Base-by-base conservation (phyloP, 1,140 invertebrate genomes). In the Drosophila micromelanica region DNA sequence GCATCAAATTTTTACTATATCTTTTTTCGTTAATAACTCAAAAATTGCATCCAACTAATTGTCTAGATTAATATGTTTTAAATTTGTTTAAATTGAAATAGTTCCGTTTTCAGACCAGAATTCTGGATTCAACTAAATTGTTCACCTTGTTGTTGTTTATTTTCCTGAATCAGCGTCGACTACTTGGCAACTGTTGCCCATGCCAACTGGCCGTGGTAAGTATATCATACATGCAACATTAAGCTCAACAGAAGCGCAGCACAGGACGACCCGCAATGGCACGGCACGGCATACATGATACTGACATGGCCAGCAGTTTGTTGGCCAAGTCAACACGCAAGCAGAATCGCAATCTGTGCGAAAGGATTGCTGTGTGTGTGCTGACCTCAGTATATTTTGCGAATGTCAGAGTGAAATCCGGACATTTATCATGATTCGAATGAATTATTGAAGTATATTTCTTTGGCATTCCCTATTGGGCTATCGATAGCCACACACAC, bases 381-480 rank as follows among this genome's bases (percentile, higher is more conserved):
- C 73, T 75, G 73, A 75, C 73, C 68, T 75, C 73, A 75, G 73
- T 75, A 75, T 57, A 75, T 71, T 75, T 75, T 75, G 73, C 40
- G 40, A 62, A 64, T 64, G 73, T 64, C 54, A 57, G 67, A 63
- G 46, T 63, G 52, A 75, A 75, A 75, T 75, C 73, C 73, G 68
- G 64, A 52, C 73, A 75, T 75, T 75, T 75, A 75, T 75, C 73
- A 75, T 75, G 73, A 71, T 75, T 75, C 60, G 48, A 75, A 71
- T 75, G 73, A 75, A 75, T 75, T 75, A 75, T 75, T 75, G 73
- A 71, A 64, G 73, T 63, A 71, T 71, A 75, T 71, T 71, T 63
- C 67, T 60, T 57, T 71, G 59, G 59, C 68, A 75, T 59, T 75
- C 59, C 57, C 67, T 27, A 74, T 64, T 64, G 73, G 67, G 30